Conservation (phyloP, 2,113 vertebrate genomes). For the Tympanuchus pallidicinctus region DNA sequence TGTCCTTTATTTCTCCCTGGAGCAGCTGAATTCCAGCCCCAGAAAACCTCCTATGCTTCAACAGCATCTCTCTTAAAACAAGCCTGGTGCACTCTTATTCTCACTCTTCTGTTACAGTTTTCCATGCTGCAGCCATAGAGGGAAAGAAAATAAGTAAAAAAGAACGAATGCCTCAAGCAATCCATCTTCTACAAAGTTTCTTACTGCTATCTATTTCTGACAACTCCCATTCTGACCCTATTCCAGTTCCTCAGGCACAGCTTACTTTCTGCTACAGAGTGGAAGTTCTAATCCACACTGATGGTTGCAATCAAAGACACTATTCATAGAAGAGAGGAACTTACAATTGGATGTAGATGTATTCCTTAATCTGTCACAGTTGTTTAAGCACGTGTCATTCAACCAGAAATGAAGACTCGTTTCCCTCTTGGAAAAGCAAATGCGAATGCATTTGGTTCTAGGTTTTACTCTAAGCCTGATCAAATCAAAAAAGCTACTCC, state of each 20-base stretch:
- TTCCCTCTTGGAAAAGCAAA: neutral
- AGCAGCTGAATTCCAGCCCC: neutral
- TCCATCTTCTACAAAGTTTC: neutral
- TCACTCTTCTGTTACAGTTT: neutral
- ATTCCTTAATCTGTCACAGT: neutral
- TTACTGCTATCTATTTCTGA: neutral
- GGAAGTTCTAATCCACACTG: neutral
- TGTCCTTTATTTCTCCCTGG: neutral
- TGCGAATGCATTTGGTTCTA: neutral
- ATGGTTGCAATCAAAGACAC: neutral
- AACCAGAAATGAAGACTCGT: neutral
- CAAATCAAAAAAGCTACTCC: neutral
- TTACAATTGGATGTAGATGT: neutral
- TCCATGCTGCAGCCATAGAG: neutral
- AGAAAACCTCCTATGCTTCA: neutral
- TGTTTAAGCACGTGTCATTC: neutral
- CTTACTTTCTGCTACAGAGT: neutral
- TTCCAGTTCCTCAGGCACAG: neutral
- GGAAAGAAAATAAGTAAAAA: neutral
- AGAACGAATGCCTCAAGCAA: accelerated
- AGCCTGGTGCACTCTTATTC: neutral
- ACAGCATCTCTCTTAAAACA: neutral
- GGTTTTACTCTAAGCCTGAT: neutral
- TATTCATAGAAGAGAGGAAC: neutral
- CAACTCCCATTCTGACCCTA: neutral